A percentile compares a stretch with the other conserved stretches of the same genome.
Evolutionary conservation across 1,140 invertebrate species (phyloP).

Genomic region (Antheraea mylitta): DNA sequence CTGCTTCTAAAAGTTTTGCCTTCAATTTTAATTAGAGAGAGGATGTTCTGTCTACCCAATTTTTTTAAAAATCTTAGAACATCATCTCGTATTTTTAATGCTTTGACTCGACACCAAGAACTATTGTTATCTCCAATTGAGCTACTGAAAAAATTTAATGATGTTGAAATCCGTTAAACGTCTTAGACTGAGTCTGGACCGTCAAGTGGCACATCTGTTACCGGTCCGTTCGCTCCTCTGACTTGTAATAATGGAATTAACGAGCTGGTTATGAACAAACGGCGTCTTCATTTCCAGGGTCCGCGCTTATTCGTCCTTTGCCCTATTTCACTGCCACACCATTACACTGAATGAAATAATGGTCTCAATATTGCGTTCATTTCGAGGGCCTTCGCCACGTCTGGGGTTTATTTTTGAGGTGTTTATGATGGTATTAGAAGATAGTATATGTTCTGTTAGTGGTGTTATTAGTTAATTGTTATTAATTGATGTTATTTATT

Average conservation of each 20-base stretch:
- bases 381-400: constrained; percentile 54
- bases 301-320: constrained; percentile 62
- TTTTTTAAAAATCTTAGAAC: not conserved
- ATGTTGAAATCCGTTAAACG: constrained; percentile 45
- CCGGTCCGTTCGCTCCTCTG: constrained; percentile 61
- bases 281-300: constrained; percentile 73
- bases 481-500: not conserved
- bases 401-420: constrained; percentile 48
- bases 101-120: constrained; percentile 7
- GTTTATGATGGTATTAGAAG: constrained; percentile 43
- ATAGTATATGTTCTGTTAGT: not conserved
- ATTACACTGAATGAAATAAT: constrained; percentile 73
- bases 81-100: not conserved
- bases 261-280: constrained; percentile 77
- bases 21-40: not conserved
- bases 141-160: constrained; percentile 31
- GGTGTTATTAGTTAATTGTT: not conserved
- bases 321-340: constrained; percentile 70
- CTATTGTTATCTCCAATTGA: constrained; percentile 25
- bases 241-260: constrained; percentile 76
- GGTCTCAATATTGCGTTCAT: constrained; percentile 50
- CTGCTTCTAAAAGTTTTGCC: not conserved
- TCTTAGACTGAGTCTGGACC: constrained; percentile 46
- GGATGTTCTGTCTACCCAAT: not conserved
- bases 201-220: constrained; percentile 70